Percentiles rank a stretch among this genome's conserved stretches.
Evolutionary conservation across 1,140 invertebrate genomes (phyloP).

Genomic region (Plutomurus gul): DNA sequence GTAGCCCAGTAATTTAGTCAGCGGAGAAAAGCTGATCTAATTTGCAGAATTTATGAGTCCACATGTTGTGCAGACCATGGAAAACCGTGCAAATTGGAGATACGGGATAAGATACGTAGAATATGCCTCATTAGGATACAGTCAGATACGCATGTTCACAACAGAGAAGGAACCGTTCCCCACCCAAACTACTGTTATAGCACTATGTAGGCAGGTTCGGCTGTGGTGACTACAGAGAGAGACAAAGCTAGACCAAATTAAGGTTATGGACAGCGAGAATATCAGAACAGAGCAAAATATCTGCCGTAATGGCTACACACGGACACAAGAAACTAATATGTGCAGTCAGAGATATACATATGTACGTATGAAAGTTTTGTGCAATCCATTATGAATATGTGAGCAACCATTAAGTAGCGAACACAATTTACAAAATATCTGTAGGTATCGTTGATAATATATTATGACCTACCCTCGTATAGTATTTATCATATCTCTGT

Average conservation of each 20-base stretch:
- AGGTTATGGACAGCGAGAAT: neutral
- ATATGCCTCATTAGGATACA: neutral
- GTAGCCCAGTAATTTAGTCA: conserved; percentile 24
- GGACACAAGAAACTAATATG: no score
- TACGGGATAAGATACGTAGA: neutral
- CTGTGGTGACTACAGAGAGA: neutral
- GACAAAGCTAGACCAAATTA: neutral
- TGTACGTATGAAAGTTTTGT: no score
- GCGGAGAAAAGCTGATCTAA: conserved; percentile 23
- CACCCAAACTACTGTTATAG: no score
- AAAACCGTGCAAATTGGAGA: neutral
- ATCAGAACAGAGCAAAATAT: no score
- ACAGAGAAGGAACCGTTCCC: neutral
- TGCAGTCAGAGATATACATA: no score
- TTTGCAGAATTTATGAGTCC: conserved; percentile 20
- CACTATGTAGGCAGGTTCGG: neutral
- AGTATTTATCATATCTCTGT: no score
- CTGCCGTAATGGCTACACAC: no score
- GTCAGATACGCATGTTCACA: neutral
- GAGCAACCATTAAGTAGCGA: no score
- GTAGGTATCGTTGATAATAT: no score
- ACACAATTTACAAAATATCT: no score
- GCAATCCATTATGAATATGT: no score
- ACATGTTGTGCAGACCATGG: conserved; percentile 4
- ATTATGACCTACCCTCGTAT: no score